Percentiles rank a stretch among this genome's conserved stretches.
These are phyloP conservation scores for Phlogophora meticulosa DNA, from an alignment of 2,888 invertebrate genomes.

Conservation along the genomic window DNA sequence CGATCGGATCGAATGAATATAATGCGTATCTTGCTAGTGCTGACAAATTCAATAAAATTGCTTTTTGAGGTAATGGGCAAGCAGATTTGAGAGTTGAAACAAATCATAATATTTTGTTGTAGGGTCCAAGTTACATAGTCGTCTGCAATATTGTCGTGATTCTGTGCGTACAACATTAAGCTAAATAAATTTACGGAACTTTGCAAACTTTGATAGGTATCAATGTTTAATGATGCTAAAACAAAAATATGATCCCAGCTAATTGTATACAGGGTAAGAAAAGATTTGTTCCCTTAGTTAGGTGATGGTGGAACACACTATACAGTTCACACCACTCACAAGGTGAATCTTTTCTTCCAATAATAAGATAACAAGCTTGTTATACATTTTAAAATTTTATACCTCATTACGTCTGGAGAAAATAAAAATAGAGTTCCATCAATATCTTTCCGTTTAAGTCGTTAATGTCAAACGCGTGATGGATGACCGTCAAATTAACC, in stretches of 20 bases:
- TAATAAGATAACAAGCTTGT: slow-evolving; percentile 11
- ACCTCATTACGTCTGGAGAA: slow-evolving; percentile 5
- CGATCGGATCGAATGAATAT: slow-evolving; percentile 25
- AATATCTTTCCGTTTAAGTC: slow-evolving; percentile 43
- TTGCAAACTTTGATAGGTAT: too few relatives aligned
- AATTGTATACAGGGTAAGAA: background rate
- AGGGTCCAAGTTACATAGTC: background rate
- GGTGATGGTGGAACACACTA: background rate
- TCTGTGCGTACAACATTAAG: background rate
- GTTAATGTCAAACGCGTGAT: slow-evolving; percentile 53
- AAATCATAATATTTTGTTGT: background rate
- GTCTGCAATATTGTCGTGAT: too few relatives aligned
- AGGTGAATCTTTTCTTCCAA: slow-evolving; percentile 8
- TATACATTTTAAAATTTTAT: slow-evolving; percentile 17
- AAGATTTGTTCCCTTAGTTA: too few relatives aligned
- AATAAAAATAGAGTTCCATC: slow-evolving; percentile 34
- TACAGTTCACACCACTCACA: background rate
- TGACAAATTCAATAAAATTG: slow-evolving; percentile 27
- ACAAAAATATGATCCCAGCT: background rate
- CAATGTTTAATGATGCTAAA: too few relatives aligned
- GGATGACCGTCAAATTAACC: slow-evolving; percentile 48
- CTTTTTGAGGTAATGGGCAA: slow-evolving; percentile 18
- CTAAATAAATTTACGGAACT: background rate
- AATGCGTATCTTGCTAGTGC: slow-evolving; percentile 2
- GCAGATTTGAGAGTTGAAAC: slow-evolving; percentile 7